A percentile compares a stretch with the other conserved stretches of the same genome.
phyloP scores from a whole-genome alignment of 2,888 invertebrate genomes.

The Aphidoletes aphidimyza region DNA sequence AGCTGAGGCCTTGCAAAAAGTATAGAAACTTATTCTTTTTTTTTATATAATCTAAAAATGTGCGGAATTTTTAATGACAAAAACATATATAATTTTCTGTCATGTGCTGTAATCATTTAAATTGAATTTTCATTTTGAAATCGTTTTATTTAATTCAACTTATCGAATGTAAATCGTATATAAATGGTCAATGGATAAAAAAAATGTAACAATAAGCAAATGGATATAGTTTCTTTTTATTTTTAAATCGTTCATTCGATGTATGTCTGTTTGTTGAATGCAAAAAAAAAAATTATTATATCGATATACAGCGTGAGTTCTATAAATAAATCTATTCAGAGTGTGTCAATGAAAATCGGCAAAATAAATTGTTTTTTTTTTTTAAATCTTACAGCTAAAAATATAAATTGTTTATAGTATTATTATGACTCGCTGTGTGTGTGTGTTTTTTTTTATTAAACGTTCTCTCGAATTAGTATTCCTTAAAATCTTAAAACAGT shows the following conservation, averaged over 20 bases:
- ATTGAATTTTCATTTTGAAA: background rate
- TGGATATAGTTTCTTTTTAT: background rate
- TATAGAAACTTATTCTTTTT: background rate
- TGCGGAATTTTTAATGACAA: no score
- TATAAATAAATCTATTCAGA: background rate
- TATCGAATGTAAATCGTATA: slow-evolving; percentile 7
- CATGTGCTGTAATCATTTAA: background rate
- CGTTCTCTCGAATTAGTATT: background rate
- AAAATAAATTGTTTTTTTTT: background rate
- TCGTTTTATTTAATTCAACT: background rate
- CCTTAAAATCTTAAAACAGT: slow-evolving; percentile 36
- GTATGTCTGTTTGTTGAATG: background rate
- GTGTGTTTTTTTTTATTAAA: background rate
- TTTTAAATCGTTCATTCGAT: slow-evolving; percentile 27
- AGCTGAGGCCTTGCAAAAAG: slow-evolving; percentile 47
- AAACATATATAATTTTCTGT: background rate
- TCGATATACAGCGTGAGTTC: slow-evolving; percentile 14
- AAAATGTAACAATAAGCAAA: slow-evolving; percentile 42
- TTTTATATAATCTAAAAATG: background rate
- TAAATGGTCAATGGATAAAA: slow-evolving; percentile 26
- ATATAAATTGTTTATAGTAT: background rate
- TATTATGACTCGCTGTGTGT: slow-evolving; percentile 44
- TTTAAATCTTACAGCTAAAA: background rate
- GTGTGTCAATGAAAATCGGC: slow-evolving; percentile 38
- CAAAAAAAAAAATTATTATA: background rate